Percentiles rank a stretch among this genome's conserved stretches.
phyloP scores from a whole-genome alignment of 2,888 invertebrate species.

The Therioaphis trifolii region DNA sequence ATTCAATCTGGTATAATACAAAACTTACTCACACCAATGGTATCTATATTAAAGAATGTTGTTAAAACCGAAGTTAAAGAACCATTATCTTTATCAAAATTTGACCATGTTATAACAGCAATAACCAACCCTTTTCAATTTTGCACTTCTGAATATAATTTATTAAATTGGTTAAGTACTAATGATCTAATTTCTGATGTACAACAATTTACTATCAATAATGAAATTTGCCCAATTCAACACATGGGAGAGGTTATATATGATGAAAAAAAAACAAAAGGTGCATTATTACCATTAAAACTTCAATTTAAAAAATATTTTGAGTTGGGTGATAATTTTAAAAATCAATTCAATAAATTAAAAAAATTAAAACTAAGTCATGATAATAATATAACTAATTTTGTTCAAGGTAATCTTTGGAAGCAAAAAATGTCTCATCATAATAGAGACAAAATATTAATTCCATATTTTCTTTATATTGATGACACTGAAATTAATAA shows the following conservation, averaged over 20 bases:
- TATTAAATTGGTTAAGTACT: neutral
- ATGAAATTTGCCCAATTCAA: neutral
- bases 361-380: neutral
- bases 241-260: neutral
- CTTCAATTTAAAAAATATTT: conserved; percentile 9
- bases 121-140: neutral
- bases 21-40: neutral
- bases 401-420: conserved; percentile 8
- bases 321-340: neutral
- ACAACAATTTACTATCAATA: neutral
- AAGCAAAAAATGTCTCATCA: neutral
- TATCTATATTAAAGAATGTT: neutral
- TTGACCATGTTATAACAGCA: neutral
- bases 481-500: conserved; percentile 1
- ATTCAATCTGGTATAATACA: neutral
- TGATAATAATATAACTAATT: conserved; percentile 3
- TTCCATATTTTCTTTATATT: neutral
- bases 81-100: neutral
- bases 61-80: neutral
- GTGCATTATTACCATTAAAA: neutral
- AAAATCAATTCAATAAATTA: neutral
- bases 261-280: conserved; percentile 6
- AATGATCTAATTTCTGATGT: neutral
- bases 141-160: neutral
- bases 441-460: neutral